Evolutionary conservation across 2,113 vertebrate genomes (phyloP).

Genomic region (Pseudonaja textilis): DNA sequence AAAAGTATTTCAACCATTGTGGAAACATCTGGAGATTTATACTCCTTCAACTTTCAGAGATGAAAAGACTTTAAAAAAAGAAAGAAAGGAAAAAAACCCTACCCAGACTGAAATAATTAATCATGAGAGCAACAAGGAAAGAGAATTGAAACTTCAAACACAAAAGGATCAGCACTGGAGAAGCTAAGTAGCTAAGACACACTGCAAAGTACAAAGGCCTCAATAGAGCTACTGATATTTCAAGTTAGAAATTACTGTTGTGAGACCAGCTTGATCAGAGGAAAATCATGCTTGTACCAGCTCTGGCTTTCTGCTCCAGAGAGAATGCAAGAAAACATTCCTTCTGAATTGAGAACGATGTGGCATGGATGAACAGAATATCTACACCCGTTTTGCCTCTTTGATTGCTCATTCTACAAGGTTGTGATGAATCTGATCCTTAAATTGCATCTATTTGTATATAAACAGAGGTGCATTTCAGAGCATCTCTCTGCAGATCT

Average conservation of each 20-base stretch:
- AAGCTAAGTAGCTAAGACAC: not conserved
- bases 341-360: not conserved
- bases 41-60: not conserved
- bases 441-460: not conserved
- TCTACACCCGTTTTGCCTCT: not conserved
- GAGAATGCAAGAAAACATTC: not conserved
- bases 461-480: not conserved
- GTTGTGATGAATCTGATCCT: not conserved
- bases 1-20: constrained; percentile 15
- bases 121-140: not conserved
- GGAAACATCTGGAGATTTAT: constrained; percentile 24
- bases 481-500: not conserved
- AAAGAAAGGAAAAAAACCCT: not conserved
- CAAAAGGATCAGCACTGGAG: constrained; percentile 12
- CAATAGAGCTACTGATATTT: constrained; percentile 12
- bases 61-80: constrained; percentile 6
- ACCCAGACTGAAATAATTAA: constrained; percentile 33
- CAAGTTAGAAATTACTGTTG: not conserved
- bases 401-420: not conserved
- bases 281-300: not conserved
- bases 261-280: not conserved
- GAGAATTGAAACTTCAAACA: constrained; percentile 25
- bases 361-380: not conserved
- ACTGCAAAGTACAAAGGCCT: constrained; percentile 14
- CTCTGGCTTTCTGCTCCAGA: not conserved